Percentiles rank a stretch among this genome's conserved stretches.
phyloP scores from a whole-genome alignment of 2,797 vertebrate genomes.

The Acanthiza pusilla region DNA sequence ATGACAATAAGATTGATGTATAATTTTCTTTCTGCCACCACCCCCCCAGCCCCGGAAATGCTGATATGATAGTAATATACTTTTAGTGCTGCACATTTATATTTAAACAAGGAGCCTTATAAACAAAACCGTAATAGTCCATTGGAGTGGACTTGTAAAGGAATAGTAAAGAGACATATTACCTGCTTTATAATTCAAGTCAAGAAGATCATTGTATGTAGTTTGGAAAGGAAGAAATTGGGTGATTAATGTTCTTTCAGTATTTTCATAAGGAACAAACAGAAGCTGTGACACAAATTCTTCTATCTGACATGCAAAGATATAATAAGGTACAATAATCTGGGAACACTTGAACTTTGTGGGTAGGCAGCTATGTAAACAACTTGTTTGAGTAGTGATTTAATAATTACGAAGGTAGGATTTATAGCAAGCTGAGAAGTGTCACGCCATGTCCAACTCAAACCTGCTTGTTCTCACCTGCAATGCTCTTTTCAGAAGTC shows the following conservation, averaged over 20 bases:
- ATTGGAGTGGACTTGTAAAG: neutral
- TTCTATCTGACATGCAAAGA: neutral
- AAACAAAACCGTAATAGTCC: neutral
- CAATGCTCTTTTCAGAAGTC: neutral
- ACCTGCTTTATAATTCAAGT: neutral
- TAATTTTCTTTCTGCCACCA: neutral
- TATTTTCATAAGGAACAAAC: slow-evolving; percentile 3
- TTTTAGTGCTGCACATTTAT: neutral
- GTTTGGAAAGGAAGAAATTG: neutral
- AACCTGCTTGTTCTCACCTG: neutral
- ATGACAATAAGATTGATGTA: neutral
- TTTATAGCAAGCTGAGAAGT: neutral
- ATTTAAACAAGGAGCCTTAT: slow-evolving; percentile 4
- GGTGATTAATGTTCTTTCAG: neutral
- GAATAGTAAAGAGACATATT: neutral
- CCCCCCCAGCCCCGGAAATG: neutral
- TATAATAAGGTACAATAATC: neutral
- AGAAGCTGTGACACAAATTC: neutral
- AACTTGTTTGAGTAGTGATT: neutral
- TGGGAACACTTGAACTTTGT: neutral
- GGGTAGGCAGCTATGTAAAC: neutral
- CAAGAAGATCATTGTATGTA: neutral
- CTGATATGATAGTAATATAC: neutral
- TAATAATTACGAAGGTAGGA: neutral
- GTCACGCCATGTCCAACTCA: neutral